Evolutionary conservation across 2,797 vertebrate species (phyloP).

Genomic region (Cryptoprocta ferox): DNA sequence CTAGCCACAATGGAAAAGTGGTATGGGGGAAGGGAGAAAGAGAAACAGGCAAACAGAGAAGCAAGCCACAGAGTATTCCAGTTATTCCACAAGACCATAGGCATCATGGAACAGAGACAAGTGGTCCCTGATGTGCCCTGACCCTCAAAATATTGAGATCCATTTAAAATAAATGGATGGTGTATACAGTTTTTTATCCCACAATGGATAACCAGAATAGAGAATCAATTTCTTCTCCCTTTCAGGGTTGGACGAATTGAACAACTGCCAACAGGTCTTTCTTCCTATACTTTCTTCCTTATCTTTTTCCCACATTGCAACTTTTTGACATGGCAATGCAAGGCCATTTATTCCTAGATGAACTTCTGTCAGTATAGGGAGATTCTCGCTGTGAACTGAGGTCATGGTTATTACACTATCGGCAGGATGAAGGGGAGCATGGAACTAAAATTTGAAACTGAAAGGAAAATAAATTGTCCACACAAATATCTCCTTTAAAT

Average conservation of each 20-base stretch:
- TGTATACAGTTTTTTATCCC: neutral
- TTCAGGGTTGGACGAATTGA: neutral
- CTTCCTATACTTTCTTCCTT: neutral
- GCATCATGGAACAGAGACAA: neutral
- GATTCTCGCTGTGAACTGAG: neutral
- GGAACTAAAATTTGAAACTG: conserved; percentile 26
- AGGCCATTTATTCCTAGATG: conserved; percentile 16
- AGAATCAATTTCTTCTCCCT: neutral
- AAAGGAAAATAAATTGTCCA: conserved; percentile 34
- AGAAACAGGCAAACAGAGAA: neutral
- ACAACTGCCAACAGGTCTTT: neutral
- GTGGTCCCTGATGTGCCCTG: neutral
- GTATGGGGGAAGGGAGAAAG: rapidly evolving
- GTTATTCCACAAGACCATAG: neutral
- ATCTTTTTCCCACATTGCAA: neutral
- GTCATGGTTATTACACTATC: neutral
- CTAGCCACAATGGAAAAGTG: rapidly evolving
- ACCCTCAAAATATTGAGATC: neutral
- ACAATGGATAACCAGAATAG: neutral
- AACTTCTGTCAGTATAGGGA: neutral
- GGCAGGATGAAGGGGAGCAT: neutral
- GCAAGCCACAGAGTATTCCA: neutral
- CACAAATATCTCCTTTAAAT: neutral
- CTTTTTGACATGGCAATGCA: neutral
- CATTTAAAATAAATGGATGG: neutral